Percentiles rank a stretch among this genome's conserved stretches.
These are phyloP conservation scores for Labia minor DNA, from an alignment of 2,888 invertebrate genomes.

Conservation along the genomic window DNA sequence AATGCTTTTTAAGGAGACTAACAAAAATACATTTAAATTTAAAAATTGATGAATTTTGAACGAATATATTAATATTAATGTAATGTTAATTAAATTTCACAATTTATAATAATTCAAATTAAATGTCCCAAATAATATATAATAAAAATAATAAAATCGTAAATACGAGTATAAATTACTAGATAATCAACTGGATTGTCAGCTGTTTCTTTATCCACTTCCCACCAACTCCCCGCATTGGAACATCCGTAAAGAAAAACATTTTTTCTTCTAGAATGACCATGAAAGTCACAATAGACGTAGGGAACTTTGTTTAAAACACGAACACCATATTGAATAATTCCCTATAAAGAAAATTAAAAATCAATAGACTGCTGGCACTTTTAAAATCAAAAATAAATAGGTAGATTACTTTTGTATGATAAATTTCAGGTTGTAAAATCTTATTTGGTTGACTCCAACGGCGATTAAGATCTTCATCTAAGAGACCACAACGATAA, in stretches of 20 bases:
- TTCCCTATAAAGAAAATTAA: conserved; percentile 37
- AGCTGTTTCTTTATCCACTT: conserved; percentile 44
- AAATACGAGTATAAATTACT: conserved; percentile 36
- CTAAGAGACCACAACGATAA: conserved; percentile 71
- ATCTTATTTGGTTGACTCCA: conserved; percentile 67
- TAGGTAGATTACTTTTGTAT: conserved; percentile 51
- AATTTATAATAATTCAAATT: no score
- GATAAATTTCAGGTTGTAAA: conserved; percentile 72
- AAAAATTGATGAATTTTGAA: no score
- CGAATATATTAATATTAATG: no score
- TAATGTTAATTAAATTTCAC: no score
- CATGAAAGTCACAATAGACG: conserved; percentile 67
- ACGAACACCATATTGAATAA: conserved; percentile 50
- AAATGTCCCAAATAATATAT: no score
- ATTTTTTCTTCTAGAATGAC: conserved; percentile 74
- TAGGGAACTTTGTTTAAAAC: conserved; percentile 49
- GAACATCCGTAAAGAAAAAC: conserved; percentile 79
- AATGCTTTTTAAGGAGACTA: no score
- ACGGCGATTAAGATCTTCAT: conserved; percentile 74
- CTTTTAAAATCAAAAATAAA: neutral
- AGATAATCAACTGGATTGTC: conserved; percentile 51
- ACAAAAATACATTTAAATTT: no score
- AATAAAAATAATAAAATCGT: no score
- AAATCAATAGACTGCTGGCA: neutral
- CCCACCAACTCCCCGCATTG: conserved; percentile 55